Evolutionary conservation across 2,797 vertebrate genomes (phyloP).

Genomic region (Poeciliopsis presidionis): DNA sequence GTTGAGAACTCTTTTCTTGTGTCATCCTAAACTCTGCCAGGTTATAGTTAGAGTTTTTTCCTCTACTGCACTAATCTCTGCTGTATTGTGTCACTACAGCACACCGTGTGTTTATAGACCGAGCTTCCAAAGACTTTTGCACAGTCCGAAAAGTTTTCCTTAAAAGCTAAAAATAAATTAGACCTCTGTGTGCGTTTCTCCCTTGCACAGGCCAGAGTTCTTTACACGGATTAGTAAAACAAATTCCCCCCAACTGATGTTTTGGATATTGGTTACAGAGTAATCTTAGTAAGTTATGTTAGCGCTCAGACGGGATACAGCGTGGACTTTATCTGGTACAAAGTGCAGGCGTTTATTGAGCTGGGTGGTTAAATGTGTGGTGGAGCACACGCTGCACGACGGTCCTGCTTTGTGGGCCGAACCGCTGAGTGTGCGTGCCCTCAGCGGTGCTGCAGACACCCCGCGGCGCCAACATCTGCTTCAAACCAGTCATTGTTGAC

Average conservation of each 20-base stretch:
- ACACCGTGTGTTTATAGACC: neutral
- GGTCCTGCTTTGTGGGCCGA: neutral
- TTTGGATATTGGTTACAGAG: neutral
- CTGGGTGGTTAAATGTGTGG: neutral
- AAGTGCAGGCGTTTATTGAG: neutral
- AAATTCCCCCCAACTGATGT: neutral
- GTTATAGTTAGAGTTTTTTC: neutral
- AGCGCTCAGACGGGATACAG: neutral
- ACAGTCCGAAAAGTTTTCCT: neutral
- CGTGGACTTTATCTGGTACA: conserved; percentile 1
- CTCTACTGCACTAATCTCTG: neutral
- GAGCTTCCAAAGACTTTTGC: neutral
- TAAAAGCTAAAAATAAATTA: neutral
- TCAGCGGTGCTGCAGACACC: neutral
- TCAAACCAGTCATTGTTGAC: neutral
- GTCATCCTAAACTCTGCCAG: neutral
- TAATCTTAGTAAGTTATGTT: neutral
- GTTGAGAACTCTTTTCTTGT: neutral
- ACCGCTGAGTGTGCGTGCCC: neutral
- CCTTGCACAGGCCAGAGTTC: neutral
- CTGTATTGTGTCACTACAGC: neutral
- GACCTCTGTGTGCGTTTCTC: neutral
- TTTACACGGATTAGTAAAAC: neutral
- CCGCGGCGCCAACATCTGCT: neutral
- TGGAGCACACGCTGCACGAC: neutral